Percentiles rank a stretch among this genome's conserved stretches.
phyloP scores from a whole-genome alignment of 2,888 invertebrate genomes.

The Thelaira solivaga region DNA sequence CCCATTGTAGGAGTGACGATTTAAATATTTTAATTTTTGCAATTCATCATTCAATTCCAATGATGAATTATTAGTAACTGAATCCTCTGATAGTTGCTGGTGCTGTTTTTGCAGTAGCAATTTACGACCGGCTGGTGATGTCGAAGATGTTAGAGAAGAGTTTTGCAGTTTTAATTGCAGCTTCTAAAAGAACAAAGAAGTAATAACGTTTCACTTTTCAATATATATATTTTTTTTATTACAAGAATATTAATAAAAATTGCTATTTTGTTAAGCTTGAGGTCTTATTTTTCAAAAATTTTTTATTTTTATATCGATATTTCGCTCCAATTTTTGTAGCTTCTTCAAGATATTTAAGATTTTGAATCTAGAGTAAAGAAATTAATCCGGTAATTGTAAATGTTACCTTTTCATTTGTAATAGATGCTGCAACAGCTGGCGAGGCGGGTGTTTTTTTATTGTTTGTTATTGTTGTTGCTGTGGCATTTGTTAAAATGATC shows the following conservation, averaged over 20 bases:
- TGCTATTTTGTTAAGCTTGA: too few species aligned
- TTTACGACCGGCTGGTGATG: slow-evolving; percentile 35
- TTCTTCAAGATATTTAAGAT: too few species aligned
- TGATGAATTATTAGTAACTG: slow-evolving; percentile 24
- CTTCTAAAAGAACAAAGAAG: slow-evolving; percentile 25
- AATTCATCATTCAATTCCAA: slow-evolving; percentile 55
- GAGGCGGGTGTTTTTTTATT: slow-evolving; percentile 61
- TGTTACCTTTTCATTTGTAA: slow-evolving; percentile 60
- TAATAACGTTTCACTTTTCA: too few species aligned
- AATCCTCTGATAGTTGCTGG: slow-evolving; percentile 57
- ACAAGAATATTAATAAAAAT: too few species aligned
- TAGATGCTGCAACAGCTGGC: slow-evolving; percentile 43
- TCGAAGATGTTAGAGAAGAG: slow-evolving; percentile 31
- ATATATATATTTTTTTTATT: too few species aligned
- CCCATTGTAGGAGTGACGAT: slow-evolving; percentile 71
- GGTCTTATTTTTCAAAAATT: too few species aligned
- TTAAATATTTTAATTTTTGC: slow-evolving; percentile 64
- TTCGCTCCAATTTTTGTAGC: too few species aligned
- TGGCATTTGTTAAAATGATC: slow-evolving; percentile 38
- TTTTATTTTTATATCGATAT: too few species aligned
- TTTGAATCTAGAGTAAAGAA: too few species aligned
- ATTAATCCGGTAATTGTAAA: too few species aligned
- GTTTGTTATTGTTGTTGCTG: slow-evolving; percentile 38
- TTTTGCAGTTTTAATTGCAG: slow-evolving; percentile 47
- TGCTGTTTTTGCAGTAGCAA: slow-evolving; percentile 59